phyloP scores from a whole-genome alignment of 1,140 invertebrate genomes.

The Octopus bimaculoides region DNA sequence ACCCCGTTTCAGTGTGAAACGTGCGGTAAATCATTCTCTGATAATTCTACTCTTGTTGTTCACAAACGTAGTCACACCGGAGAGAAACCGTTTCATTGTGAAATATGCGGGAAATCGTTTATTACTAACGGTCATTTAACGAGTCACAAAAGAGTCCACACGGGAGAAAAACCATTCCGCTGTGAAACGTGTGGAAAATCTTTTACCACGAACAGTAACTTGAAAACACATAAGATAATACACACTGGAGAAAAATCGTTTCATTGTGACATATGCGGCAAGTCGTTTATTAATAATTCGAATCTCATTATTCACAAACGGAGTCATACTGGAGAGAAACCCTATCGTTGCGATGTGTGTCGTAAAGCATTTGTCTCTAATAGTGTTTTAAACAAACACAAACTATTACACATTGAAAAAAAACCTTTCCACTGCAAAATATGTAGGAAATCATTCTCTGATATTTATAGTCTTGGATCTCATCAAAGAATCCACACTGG shows the following conservation, averaged over 20 bases:
- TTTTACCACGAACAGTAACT: constrained; percentile 13
- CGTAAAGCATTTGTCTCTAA: constrained; percentile 17
- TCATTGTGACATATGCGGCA: constrained; percentile 14
- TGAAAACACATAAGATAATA: constrained; percentile 18
- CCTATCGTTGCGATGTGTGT: constrained; percentile 20
- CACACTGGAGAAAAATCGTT: constrained; percentile 18
- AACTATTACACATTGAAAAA: constrained; percentile 9
- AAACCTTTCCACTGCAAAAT: constrained; percentile 10
- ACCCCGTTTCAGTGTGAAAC: constrained; percentile 20
- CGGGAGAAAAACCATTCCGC: constrained; percentile 22
- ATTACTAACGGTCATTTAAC: constrained; percentile 14
- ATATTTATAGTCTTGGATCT: no score
- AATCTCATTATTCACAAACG: constrained; percentile 17
- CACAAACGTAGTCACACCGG: constrained; percentile 66
- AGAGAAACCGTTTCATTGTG: constrained; percentile 84
- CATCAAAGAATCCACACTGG: no score
- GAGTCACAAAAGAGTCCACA: constrained; percentile 24
- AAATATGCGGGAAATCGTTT: constrained; percentile 74
- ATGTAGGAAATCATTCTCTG: not conserved
- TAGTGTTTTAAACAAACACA: constrained; percentile 16
- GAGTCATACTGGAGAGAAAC: constrained; percentile 17
- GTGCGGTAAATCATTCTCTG: constrained; percentile 30
- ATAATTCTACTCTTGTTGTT: constrained; percentile 25
- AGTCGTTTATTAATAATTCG: constrained; percentile 15
- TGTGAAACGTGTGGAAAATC: constrained; percentile 24